Evolutionary conservation across 2,888 invertebrate genomes (phyloP), one percentile per base, ranked within the genome.

Genomic region (Thera obeliscata): DNA sequence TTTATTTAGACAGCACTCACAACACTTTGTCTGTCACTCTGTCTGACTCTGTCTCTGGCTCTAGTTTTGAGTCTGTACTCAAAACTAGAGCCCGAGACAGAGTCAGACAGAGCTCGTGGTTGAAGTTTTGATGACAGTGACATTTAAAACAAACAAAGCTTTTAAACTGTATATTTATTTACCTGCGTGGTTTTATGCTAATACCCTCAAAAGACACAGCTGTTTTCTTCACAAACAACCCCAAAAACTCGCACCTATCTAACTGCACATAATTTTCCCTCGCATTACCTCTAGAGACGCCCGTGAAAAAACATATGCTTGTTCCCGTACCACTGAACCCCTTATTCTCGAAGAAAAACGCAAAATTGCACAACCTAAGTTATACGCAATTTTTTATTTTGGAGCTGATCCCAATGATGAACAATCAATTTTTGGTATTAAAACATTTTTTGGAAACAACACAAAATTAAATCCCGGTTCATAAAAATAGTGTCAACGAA

Each of bases 261-360:
- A 55, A 55, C 54, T 61, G 55, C 46, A 46, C 55, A 55, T 33
- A 41, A 56, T 61, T 46, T 61, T 56, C 61, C 61, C 46, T 38
- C 12, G 43, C 46, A 61, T 61, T 61, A 61, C 55, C 55, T 61
- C 43, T 35, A 12, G 43, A 61, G 55, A 43, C 61, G 43, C 43
- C 56, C 56, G 62, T 56, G 62, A 49, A 63, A 61, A 56, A 56
- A 22, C 62, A 63, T 22, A 11, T 63, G 62, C 41, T 56, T 41
- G 33, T 61, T 56, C 54, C 55, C 61, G 48, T 6, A 46, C n/a
- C 2, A 33, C 8, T 36, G n/a, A 22, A 48, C 35, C 61, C 61
- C 55, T 46, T 61, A 61, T 61, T 61, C 55, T 12, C 43, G 0
- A 61, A 55, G 33, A 46, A 52, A 9, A 3, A n/a, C 49, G n/a